Conservation (phyloP, 2,888 invertebrate species). For the Horisme vitalbata region DNA sequence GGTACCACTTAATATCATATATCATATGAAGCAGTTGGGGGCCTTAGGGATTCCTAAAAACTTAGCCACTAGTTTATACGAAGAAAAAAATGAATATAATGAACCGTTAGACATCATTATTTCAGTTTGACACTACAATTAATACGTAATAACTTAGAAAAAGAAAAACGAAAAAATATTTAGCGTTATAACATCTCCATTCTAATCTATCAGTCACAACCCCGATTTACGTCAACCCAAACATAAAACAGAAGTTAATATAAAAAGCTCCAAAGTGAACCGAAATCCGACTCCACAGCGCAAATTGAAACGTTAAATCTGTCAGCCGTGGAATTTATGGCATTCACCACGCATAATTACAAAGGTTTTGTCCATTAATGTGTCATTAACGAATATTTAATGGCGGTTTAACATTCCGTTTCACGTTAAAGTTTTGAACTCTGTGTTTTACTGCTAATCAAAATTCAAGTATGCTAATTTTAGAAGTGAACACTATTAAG, state of each 20-base stretch:
- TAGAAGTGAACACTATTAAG: constrained; percentile 57
- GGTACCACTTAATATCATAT: no score
- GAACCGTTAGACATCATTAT: no score
- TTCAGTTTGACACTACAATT: no score
- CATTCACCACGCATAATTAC: constrained; percentile 55
- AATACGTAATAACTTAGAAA: not conserved
- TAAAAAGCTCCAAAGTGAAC: constrained; percentile 18
- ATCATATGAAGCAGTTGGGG: no score
- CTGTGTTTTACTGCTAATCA: constrained; percentile 71
- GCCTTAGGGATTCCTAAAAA: no score
- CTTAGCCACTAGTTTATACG: no score
- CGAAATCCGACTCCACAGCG: constrained; percentile 32
- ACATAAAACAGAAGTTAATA: constrained; percentile 25
- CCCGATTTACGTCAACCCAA: not conserved
- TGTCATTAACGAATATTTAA: constrained; percentile 56
- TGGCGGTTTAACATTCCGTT: constrained; percentile 48
- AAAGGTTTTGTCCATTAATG: constrained; percentile 69
- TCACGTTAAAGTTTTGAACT: constrained; percentile 46
- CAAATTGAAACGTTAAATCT: constrained; percentile 40
- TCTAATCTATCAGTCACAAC: constrained; percentile 7
- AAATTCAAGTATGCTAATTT: constrained; percentile 77
- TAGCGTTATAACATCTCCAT: not conserved
- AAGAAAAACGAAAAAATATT: constrained; percentile 6
- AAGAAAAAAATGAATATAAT: no score
- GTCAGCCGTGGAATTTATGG: constrained; percentile 48